phyloP scores from a whole-genome alignment of 2,888 invertebrate genomes.

The Epistrophe eligans region DNA sequence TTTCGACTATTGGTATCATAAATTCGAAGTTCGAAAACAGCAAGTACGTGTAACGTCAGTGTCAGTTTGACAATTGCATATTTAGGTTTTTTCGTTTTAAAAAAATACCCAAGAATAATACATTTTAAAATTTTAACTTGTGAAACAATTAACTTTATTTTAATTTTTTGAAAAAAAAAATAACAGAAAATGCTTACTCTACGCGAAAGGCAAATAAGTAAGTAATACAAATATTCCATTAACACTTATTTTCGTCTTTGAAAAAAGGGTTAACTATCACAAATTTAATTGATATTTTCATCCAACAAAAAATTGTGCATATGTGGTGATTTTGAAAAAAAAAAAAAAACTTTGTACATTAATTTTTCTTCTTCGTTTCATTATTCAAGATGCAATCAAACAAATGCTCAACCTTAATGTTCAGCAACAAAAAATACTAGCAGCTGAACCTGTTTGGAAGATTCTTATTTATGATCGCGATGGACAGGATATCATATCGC shows the following conservation, averaged over 20 bases:
- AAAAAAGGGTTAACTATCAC: background rate
- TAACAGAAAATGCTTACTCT: conserved; percentile 86
- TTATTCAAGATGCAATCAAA: conserved; percentile 92
- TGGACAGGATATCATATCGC: conserved; percentile 99
- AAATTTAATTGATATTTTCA: background rate
- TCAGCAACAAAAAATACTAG: conserved; percentile 89
- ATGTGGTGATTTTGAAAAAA: background rate
- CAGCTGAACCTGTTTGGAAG: conserved; percentile 97
- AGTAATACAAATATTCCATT: conserved; percentile 78
- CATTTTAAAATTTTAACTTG: conserved; percentile 1
- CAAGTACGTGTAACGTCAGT: conserved; percentile 67
- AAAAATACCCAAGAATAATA: conserved; percentile 36
- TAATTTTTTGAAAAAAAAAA: conserved; percentile 6
- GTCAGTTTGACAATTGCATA: conserved; percentile 58
- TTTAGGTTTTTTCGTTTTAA: conserved; percentile 19
- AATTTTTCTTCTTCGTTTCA: conserved; percentile 25
- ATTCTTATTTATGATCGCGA: conserved; percentile 97
- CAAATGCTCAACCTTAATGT: conserved; percentile 98
- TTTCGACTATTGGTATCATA: conserved; percentile 38
- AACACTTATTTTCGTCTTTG: background rate
- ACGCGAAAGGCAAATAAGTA: conserved; percentile 90
- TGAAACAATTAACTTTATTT: background rate
- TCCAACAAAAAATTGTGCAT: conserved; percentile 3
- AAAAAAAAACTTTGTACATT: conserved; percentile 35
- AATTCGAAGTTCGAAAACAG: conserved; percentile 54